Evolutionary conservation across 2,888 invertebrate genomes (phyloP).

Genomic region (Tribolium freemani): DNA sequence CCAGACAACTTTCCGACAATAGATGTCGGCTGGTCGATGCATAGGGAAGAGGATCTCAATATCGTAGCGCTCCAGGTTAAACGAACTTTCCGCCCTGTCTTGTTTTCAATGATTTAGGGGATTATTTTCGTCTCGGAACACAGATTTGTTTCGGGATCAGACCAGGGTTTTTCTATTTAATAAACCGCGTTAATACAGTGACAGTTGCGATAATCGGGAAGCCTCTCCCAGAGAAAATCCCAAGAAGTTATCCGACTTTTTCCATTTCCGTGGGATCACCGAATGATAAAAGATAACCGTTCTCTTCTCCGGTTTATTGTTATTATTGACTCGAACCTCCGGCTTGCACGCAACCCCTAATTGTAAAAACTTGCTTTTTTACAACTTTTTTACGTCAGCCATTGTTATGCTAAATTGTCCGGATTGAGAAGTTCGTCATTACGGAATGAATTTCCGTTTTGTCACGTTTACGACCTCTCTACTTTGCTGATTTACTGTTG

Average conservation of each 20-base stretch:
- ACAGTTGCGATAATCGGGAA: background rate
- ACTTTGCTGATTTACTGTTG: slow-evolving; percentile 32
- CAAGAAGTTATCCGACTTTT: slow-evolving; percentile 16
- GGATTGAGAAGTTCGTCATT: slow-evolving; percentile 28
- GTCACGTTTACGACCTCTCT: slow-evolving; percentile 25
- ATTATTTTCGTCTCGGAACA: background rate
- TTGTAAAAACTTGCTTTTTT: slow-evolving; percentile 3
- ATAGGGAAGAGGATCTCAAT: slow-evolving; percentile 11
- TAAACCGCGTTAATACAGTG: background rate
- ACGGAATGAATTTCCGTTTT: slow-evolving; percentile 33
- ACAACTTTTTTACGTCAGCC: slow-evolving; percentile 19
- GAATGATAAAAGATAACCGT: slow-evolving; percentile 21
- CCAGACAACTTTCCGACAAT: slow-evolving; percentile 20
- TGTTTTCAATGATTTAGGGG: slow-evolving; percentile 11
- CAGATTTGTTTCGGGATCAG: background rate
- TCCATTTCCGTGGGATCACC: slow-evolving; percentile 19
- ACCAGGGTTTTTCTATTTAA: background rate
- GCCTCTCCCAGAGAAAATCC: background rate
- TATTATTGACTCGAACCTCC: slow-evolving; percentile 19
- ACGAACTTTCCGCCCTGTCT: background rate
- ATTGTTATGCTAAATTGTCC: slow-evolving; percentile 21
- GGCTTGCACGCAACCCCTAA: background rate
- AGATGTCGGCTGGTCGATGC: slow-evolving; percentile 24
- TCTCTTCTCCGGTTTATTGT: slow-evolving; percentile 16
- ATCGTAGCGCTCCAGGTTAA: slow-evolving; percentile 14